These are phyloP conservation scores for Drosophila teissieri DNA, from an alignment of 1,140 invertebrate genomes.

Conservation along the genomic window DNA sequence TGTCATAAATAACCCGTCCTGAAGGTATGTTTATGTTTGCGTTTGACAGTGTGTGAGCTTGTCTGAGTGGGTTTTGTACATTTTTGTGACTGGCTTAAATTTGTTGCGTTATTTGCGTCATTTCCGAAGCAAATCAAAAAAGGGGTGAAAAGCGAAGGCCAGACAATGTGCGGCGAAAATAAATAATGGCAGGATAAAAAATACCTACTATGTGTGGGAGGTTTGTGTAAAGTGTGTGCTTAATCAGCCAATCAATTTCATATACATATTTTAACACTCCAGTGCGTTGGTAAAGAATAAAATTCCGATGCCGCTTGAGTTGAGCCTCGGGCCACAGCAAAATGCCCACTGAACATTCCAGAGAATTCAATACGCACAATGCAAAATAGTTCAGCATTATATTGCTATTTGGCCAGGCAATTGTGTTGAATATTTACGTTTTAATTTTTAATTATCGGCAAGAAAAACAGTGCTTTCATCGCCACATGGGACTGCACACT, in stretches of 20 bases:
- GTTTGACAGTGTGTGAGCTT: constrained; percentile 25
- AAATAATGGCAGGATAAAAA: constrained; percentile 18
- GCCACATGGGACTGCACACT: not conserved
- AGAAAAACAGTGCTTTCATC: not conserved
- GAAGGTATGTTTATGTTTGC: constrained; percentile 51
- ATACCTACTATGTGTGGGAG: constrained; percentile 15
- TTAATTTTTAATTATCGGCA: constrained; percentile 1
- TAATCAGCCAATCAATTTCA: constrained; percentile 81
- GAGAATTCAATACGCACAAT: not conserved
- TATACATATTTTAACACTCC: constrained; percentile 79
- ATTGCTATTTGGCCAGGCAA: not conserved
- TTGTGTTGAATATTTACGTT: constrained; percentile 2
- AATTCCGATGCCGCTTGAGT: constrained; percentile 47
- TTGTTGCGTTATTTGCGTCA: constrained; percentile 81
- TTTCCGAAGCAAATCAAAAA: constrained; percentile 76
- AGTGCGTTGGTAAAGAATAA: constrained; percentile 60
- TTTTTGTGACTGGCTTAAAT: constrained; percentile 74
- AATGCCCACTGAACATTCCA: constrained; percentile 23
- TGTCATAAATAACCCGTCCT: constrained; percentile 67
- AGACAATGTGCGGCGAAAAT: constrained; percentile 26
- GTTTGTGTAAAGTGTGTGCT: constrained; percentile 48
- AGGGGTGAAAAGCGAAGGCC: constrained; percentile 57
- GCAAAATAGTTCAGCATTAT: constrained; percentile 6
- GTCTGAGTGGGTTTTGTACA: constrained; percentile 19
- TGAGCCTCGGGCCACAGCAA: constrained; percentile 23